Base-by-base conservation (phyloP, 35 echinoderm and acorn worm genomes). In the Diadema setosum region DNA sequence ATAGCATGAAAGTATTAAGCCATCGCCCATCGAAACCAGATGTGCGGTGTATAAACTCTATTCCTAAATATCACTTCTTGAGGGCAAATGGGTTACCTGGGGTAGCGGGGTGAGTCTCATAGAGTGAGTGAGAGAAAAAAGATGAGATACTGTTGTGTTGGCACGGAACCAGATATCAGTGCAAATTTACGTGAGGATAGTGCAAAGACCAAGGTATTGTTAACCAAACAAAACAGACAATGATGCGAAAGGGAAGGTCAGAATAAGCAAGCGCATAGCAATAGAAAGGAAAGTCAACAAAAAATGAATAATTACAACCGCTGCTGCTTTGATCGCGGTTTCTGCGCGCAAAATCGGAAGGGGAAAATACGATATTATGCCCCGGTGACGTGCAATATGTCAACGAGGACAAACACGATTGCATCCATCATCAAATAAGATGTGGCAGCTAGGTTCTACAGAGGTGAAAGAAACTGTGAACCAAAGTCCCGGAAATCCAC, bases 161-260 rank as follows among this genome's bases (percentile, higher is more conserved):
- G 40, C 73, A 78, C 73, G 73, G 73, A 9, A 78, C 40, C 40
- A 44, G 37, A 6, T 42, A 73, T 73, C 17, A 42, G 73, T 36
- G 73, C 73, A 78, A 41, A 78, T 78, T 78, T 33, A 78, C 73
- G 44, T 78, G 44, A 41, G 73, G 39, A 78, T 78, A 78, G 73
- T 41, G 73, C 73, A 78, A 42, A 78, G 73, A 78, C 39, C 30
- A 78, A 78, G 73, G 73, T 78, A 78, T 78, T 78, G 40, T 78
- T 78, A 41, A 9, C 44, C 44, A 78, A 78, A 78, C 73, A 78
- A 78, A 39, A 44, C 35, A 39, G 39, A 78, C 73, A 78, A 78
- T 78, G 36, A 41, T 4, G 17, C 37, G 35, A 78, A 41, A 42
- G 37, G 40, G 73, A 78, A 78, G 73, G 73, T 78, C 73, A 78